Evolutionary conservation across 2,888 invertebrate species (phyloP).

Genomic region (Euzophera pinguis): DNA sequence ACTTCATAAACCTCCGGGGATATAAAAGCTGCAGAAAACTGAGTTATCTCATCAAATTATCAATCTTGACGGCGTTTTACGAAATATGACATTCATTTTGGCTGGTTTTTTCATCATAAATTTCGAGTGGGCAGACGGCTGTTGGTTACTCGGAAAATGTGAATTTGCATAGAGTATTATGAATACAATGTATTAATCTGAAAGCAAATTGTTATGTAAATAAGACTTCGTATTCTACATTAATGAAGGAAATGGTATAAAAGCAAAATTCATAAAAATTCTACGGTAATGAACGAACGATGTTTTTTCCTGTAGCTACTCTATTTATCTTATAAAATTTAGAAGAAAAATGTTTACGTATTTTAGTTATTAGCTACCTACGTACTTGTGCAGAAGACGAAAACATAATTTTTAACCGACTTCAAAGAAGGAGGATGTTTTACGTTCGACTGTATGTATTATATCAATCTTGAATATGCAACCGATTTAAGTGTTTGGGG

Average conservation of each 20-base stretch:
- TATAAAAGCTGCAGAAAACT: constrained; percentile 1
- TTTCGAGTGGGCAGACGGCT: not conserved
- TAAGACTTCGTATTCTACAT: not conserved
- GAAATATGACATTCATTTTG: constrained; percentile 9
- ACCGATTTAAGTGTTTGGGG: too few relatives aligned
- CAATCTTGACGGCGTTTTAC: constrained; percentile 9
- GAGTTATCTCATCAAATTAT: constrained; percentile 15
- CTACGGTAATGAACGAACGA: not conserved
- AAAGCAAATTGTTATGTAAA: constrained; percentile 12
- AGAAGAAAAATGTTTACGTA: too few relatives aligned
- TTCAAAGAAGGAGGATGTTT: too few relatives aligned
- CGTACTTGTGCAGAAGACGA: too few relatives aligned
- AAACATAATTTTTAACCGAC: too few relatives aligned
- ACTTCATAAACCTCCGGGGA: not conserved
- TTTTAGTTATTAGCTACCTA: too few relatives aligned
- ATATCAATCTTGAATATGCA: too few relatives aligned
- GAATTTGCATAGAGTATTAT: constrained; percentile 9
- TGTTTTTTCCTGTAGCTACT: not conserved
- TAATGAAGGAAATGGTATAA: not conserved
- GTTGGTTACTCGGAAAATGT: not conserved
- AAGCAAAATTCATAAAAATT: not conserved
- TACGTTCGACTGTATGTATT: too few relatives aligned
- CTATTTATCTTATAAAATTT: too few relatives aligned
- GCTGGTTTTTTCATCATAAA: constrained; percentile 8
- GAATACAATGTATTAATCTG: not conserved